Evolutionary conservation across 2,797 vertebrate species (phyloP).

Genomic region (Tauraco hartlaubi): DNA sequence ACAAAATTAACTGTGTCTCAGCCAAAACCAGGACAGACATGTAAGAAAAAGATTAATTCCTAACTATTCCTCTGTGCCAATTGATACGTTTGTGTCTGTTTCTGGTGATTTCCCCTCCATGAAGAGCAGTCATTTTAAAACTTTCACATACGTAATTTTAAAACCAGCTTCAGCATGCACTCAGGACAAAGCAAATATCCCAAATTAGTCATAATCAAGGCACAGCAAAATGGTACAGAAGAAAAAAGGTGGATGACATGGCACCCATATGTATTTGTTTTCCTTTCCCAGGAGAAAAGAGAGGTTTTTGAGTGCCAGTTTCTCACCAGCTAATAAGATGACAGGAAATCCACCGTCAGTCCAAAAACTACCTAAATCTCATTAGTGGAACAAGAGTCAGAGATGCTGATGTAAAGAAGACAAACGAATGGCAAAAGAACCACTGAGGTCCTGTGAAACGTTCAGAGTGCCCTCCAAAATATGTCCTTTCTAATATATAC

Average conservation of each 20-base stretch:
- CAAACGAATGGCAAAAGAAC: neutral
- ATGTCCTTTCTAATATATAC: neutral
- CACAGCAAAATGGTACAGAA: neutral
- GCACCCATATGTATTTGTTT: neutral
- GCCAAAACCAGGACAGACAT: too few relatives aligned
- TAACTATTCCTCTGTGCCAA: neutral
- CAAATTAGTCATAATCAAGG: neutral
- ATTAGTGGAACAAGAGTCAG: neutral
- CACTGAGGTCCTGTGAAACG: neutral
- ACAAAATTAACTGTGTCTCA: too few relatives aligned
- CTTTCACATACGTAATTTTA: neutral
- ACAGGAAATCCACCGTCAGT: neutral
- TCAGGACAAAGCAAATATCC: neutral
- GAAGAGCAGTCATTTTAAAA: neutral
- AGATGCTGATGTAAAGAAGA: neutral
- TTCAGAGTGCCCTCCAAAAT: neutral
- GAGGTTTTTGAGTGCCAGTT: neutral
- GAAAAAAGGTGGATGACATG: neutral
- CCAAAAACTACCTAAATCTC: neutral
- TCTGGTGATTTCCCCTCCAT: neutral
- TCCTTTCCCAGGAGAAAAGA: neutral
- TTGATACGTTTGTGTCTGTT: neutral
- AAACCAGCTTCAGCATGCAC: neutral
- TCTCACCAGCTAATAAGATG: neutral
- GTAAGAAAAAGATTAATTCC: neutral